Base-by-base conservation (phyloP, 2,888 invertebrate genomes). In the Drosophila mimetica region DNA sequence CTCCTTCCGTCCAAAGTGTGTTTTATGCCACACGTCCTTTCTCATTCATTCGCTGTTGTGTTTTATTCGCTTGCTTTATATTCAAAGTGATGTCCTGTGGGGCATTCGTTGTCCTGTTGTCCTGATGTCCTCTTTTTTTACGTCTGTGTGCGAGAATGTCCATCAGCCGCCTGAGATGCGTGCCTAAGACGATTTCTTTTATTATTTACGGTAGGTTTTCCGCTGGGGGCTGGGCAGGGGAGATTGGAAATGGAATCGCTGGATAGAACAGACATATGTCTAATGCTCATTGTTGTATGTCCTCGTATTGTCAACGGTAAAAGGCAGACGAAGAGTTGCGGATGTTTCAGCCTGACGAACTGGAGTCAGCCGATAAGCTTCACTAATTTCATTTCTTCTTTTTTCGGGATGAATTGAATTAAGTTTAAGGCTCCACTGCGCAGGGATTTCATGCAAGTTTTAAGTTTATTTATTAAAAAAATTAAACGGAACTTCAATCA, bases 111-210 rank as follows among this genome's bases (percentile, higher is more conserved):
- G 69, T 69, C 50, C 67, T 22, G 46, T 47, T 42, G 69, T 69
- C 50, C 67, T 22, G n/a, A 52, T 58, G 66, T 78, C 64, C 72
- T 65, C 58, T 64, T 52, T 46, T 46, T 64, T 14, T 48, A 44
- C 55, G 39, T 32, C 48, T 42, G 48, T 54, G 54, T 67, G 47
- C 67, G 39, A 48, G 41, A 42, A 65, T 79, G 86, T 79, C 79
- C 87, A 85, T 87, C 87, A 85, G 79, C 47, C 69, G 75, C 16
- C 72, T 69, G 75, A 79, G 79, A 77, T 88, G 86, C 88, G 88
- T 87, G 82, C 88, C 87, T 86, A 86, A 86, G 82, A 82, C 87
- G 85, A 88, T 87, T 87, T 85, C 85, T 81, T 87, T 87, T 87
- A 87, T 85, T 85, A 85, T 85, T 88, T 86, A 87, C 83, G 86